Evolutionary conservation across 2,888 invertebrate species (phyloP).

Genomic region (Eumerus sabulonum): DNA sequence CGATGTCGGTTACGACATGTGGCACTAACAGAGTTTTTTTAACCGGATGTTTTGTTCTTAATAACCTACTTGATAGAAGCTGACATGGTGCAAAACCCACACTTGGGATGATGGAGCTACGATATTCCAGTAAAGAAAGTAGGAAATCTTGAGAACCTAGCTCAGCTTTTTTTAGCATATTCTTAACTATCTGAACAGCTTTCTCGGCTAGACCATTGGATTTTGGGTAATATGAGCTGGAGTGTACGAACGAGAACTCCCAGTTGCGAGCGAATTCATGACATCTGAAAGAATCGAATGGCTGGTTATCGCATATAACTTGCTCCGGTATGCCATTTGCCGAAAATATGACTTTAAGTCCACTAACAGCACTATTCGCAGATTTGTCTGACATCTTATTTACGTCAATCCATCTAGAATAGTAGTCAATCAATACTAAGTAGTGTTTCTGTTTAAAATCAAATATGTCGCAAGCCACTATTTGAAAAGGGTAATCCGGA

Average conservation of each 20-base stretch:
- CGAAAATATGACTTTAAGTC: constrained; percentile 13
- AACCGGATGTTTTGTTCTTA: background rate
- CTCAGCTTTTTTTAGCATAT: constrained; percentile 31
- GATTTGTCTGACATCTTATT: background rate
- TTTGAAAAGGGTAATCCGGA: constrained; percentile 17
- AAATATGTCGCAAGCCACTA: constrained; percentile 30
- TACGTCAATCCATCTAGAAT: constrained; percentile 26
- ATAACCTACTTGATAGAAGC: constrained; percentile 13
- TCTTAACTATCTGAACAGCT: background rate
- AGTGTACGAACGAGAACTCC: background rate
- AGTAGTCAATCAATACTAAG: constrained; percentile 17
- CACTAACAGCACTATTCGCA: constrained; percentile 2
- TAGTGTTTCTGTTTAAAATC: constrained; percentile 3
- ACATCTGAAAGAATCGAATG: constrained; percentile 31
- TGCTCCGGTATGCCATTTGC: constrained; percentile 24
- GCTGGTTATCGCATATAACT: constrained; percentile 26
- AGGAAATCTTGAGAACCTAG: constrained; percentile 8
- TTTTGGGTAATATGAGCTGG: background rate
- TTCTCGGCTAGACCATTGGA: constrained; percentile 1
- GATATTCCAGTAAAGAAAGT: constrained; percentile 17
- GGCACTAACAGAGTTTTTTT: background rate
- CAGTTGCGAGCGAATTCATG: constrained; percentile 16
- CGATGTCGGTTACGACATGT: constrained; percentile 12
- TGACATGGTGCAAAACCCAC: constrained; percentile 24
- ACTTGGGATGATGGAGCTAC: constrained; percentile 17